Evolutionary conservation across 2,888 invertebrate genomes (phyloP), one percentile per base, ranked within the genome.

Genomic region (Eilema depressum): DNA sequence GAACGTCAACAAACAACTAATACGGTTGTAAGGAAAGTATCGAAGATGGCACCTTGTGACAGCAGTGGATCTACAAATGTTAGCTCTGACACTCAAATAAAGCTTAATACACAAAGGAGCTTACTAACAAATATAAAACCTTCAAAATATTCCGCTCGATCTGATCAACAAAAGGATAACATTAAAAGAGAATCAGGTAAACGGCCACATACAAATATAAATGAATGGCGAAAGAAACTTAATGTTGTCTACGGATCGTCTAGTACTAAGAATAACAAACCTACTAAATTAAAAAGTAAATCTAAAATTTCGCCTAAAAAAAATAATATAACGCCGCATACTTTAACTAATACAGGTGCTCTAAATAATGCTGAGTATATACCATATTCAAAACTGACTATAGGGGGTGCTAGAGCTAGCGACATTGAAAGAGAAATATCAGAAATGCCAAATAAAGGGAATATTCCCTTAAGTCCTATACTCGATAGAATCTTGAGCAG

Each of bases 371-470:
- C 85, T 20, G 92, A 93, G 65, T 96, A 96, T 77, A 94, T 96
- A 80, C 95, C 95, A 1, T 96, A 96, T 84, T 90, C 94, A 17
- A 88, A 93, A 81, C 84, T 96, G 72, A 95, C 95, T 23, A 76
- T 95, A 76, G 95, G 95, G 26, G 95, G 95, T 64, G 92, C 89
- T 14, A 89, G 83, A 77, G 89, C 90, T 3, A 92, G 92, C 80
- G 95, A 95, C 68, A 90, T 95, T 71, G 94, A 95, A 84, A 91
- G 82, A 79, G 94, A 95, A 89, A 86, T 94, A 84, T 86, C 87
- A 17, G 79, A 90, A 75, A 81, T 93, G 26, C 86, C 91, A 10
- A 86, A 91, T 57, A 92, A 86, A 78, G 89, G 85, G 41, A 88
- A 92, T 75, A 77, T 92, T 73, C 89, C 90, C 23, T 74, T 95